Conservation (phyloP, 1,140 invertebrate genomes). For the Bicyclus anynana region DNA sequence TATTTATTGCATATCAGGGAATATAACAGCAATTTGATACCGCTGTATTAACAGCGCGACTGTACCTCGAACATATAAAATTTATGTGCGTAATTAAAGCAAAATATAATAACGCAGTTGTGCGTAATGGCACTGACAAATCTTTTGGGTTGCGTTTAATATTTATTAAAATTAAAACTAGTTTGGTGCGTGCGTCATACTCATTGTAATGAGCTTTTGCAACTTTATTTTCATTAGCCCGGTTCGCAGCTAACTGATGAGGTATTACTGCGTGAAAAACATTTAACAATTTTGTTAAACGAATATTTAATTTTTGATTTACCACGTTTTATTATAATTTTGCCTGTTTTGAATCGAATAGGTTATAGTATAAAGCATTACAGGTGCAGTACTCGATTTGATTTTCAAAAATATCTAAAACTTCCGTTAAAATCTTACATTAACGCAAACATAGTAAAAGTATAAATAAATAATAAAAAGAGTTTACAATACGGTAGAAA, state of each 20-base stretch:
- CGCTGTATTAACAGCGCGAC: conserved; percentile 52
- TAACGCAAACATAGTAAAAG: too few relatives aligned
- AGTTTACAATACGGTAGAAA: too few relatives aligned
- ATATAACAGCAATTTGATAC: conserved; percentile 63
- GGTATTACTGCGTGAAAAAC: not conserved
- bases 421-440: too few relatives aligned
- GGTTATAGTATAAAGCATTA: too few relatives aligned
- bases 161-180: conserved; percentile 20
- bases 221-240: not conserved
- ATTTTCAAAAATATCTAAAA: too few relatives aligned
- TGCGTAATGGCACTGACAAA: conserved; percentile 21
- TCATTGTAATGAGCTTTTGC: conserved; percentile 1
- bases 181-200: conserved; percentile 3
- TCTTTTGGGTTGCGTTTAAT: conserved; percentile 24
- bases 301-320: too few relatives aligned
- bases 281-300: not conserved
- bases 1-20: conserved; percentile 67
- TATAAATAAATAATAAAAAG: too few relatives aligned
- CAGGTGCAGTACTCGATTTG: too few relatives aligned
- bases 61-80: conserved; percentile 31
- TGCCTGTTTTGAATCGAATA: too few relatives aligned
- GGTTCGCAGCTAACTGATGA: not conserved
- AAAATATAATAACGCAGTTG: conserved; percentile 26
- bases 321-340: too few relatives aligned
- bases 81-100: conserved; percentile 43